Evolutionary conservation across 2,797 vertebrate genomes (phyloP).

Genomic region (Centroberyx gerrardi): DNA sequence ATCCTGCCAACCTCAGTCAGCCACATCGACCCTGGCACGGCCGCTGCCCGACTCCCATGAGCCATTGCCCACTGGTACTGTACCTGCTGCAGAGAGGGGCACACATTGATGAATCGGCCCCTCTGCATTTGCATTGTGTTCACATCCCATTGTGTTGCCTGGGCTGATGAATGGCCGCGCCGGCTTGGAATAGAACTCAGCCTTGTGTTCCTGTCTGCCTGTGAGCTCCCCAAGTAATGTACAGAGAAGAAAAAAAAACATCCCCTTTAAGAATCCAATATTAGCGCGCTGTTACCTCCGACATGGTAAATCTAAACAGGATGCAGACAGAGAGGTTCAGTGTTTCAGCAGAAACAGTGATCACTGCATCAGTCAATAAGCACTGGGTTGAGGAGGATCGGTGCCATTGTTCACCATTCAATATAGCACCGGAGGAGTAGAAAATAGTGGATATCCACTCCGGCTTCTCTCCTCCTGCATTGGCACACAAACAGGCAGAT

Average conservation of each 20-base stretch:
- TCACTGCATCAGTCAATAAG: slow-evolving; percentile 67
- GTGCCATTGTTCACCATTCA: slow-evolving; percentile 68
- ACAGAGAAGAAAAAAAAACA: background rate
- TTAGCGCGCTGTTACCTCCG: slow-evolving; percentile 22
- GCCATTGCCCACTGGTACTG: slow-evolving; percentile 33
- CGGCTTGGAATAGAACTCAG: slow-evolving; percentile 30
- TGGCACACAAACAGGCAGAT: slow-evolving; percentile 24
- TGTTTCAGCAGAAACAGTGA: slow-evolving; percentile 49
- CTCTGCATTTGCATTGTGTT: slow-evolving; percentile 73
- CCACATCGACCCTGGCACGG: slow-evolving; percentile 53
- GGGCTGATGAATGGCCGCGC: slow-evolving; percentile 62
- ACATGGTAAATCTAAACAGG: slow-evolving; percentile 50
- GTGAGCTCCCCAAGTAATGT: slow-evolving; percentile 34
- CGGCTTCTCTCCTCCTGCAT: slow-evolving; percentile 31
- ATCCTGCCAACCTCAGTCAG: slow-evolving; percentile 59
- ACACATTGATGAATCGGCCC: slow-evolving; percentile 73
- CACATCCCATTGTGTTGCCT: slow-evolving; percentile 69
- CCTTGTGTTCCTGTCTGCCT: slow-evolving; percentile 33
- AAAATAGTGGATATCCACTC: slow-evolving; percentile 59
- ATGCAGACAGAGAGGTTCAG: slow-evolving; percentile 47
- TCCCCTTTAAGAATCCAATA: slow-evolving; percentile 36
- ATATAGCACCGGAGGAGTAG: slow-evolving; percentile 44
- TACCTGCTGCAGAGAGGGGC: slow-evolving; percentile 20
- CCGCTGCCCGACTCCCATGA: slow-evolving; percentile 39
- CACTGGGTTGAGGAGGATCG: slow-evolving; percentile 63